Base-by-base conservation (phyloP, 1,140 invertebrate genomes). In the Aplysia californica region DNA sequence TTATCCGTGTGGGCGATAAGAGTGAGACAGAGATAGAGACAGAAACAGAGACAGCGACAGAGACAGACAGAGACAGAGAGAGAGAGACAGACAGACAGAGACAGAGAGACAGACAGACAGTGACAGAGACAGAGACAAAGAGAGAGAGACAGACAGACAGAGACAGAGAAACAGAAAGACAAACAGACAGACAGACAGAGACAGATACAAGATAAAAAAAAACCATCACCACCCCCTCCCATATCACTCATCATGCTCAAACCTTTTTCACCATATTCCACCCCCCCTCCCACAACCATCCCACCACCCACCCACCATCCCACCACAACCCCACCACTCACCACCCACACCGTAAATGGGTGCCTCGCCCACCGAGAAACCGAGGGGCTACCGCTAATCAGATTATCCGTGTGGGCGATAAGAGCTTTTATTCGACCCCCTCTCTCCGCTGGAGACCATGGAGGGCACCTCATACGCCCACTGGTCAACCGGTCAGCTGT, bases 71-170 rank as follows among this genome's bases (percentile, higher is more conserved):
- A 65, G 61, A 65, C 26, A 65, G 61, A 65, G 61, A 65, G 61
- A 65, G 61, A 29, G 61, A 65, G 61, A 65, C 23, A 69, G 5
- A 69, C 15, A 15, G n/a, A 69, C 21, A 69, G n/a, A 61, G n/a
- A 71, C 44, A 29, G n/a, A 72, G 36, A 31, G 35, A 33, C 33
- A 72, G 1, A 72, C 5, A 0, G 10, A 58, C 50, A 10, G 50
- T 33, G 33, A 58, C 15, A 56, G 50, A n/a, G 33, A 6, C 21
- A 29, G 23, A 65, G 20, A 29, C 26, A 29, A 26, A 61, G 41
- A 71, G 39, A 29, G 20, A 59, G 50, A 31, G 35, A 33, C 26
- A 72, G 2, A 72, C 6, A 0, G 10, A 36, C 36, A 6, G 50
- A 58, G 33, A 58, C 4, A 56, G 50, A 10, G 33, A 4, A 33